Conservation (phyloP, 2,797 vertebrate species). For the Gouania willdenowi region DNA sequence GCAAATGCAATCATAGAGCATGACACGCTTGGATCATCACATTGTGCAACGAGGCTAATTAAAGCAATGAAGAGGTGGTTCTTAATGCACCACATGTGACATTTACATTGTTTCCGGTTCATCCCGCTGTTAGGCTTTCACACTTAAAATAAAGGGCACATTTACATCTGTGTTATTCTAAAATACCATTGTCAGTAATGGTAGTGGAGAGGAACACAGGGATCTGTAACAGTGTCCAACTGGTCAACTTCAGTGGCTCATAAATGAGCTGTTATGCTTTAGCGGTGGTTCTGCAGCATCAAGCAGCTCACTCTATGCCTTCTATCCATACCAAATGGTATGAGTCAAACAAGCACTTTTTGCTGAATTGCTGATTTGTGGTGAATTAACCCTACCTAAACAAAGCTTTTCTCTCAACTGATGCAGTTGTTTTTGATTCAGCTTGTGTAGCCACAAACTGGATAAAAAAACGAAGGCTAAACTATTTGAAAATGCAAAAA, state of each 20-base stretch:
- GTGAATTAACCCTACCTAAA: too few relatives aligned
- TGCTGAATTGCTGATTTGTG: too few relatives aligned
- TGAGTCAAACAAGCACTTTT: too few relatives aligned
- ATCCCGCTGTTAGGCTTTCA: not conserved
- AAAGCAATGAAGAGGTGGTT: not conserved
- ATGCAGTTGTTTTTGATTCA: too few relatives aligned
- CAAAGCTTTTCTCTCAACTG: too few relatives aligned
- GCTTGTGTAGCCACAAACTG: too few relatives aligned
- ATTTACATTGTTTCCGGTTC: not conserved
- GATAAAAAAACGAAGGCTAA: too few relatives aligned
- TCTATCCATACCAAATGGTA: too few relatives aligned
- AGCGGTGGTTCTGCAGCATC: too few relatives aligned
- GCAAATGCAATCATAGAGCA: too few relatives aligned
- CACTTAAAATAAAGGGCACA: not conserved
- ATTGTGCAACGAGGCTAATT: not conserved
- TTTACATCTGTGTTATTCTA: not conserved
- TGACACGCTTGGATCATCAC: not conserved
- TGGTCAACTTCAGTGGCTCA: slow-evolving; percentile 2
- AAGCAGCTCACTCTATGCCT: too few relatives aligned
- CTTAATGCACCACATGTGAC: not conserved
- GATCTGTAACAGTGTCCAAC: slow-evolving; percentile 1
- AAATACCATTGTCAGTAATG: not conserved
- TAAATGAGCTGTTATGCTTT: slow-evolving; percentile 6
- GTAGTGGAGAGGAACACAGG: not conserved
- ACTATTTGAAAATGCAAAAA: too few relatives aligned